phyloP scores from a whole-genome alignment of 2,797 vertebrate species.

The Uromys caudimaculatus region DNA sequence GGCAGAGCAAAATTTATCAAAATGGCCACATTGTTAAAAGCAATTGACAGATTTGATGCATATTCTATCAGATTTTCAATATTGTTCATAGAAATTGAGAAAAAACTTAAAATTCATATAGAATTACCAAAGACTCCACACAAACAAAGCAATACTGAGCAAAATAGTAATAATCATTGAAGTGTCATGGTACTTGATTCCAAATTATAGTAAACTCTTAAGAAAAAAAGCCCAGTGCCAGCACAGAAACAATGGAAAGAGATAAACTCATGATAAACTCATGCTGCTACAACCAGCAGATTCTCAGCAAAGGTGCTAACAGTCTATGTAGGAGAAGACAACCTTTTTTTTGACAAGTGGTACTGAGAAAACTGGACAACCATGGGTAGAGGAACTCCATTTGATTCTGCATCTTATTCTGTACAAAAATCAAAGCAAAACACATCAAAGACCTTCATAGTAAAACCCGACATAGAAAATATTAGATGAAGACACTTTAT shows the following conservation, averaged over 20 bases:
- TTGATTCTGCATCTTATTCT: not conserved
- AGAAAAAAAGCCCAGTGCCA: not conserved
- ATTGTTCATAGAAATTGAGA: not conserved
- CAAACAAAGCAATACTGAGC: not conserved
- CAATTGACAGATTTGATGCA: not conserved
- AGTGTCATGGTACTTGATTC: not conserved
- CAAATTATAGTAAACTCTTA: not conserved
- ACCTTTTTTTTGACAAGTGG: not conserved
- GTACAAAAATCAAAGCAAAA: not conserved
- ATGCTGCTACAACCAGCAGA: not conserved
- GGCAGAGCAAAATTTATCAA: not conserved
- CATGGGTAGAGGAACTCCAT: not conserved
- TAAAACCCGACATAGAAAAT: not conserved
- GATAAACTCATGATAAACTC: too few relatives aligned
- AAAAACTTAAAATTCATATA: not conserved
- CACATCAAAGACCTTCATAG: not conserved
- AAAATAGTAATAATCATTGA: not conserved
- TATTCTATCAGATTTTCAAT: not conserved
- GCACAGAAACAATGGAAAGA: not conserved
- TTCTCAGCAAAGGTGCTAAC: not conserved
- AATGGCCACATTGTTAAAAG: not conserved
- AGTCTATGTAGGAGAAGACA: not conserved
- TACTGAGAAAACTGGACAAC: not conserved
- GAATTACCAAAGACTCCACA: not conserved
- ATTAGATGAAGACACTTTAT: not conserved